phyloP scores from a whole-genome alignment of 2,888 invertebrate species.

The Gymnoscelis rufifasciata region DNA sequence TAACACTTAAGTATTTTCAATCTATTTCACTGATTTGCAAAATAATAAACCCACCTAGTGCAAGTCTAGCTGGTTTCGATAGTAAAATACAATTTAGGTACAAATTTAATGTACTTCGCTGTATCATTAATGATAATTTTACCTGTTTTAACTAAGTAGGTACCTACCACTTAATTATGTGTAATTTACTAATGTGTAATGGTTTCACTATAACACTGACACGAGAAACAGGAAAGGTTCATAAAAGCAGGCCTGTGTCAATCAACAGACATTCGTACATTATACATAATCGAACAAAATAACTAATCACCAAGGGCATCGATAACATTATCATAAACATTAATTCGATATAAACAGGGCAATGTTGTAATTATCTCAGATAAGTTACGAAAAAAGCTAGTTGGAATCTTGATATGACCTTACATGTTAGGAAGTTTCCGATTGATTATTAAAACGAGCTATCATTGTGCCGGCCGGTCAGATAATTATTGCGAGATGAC shows the following conservation, averaged over 20 bases:
- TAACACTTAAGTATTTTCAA: no score
- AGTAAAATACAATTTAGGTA: no score
- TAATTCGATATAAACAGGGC: constrained; percentile 31
- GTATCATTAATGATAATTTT: no score
- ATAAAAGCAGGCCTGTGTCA: constrained; percentile 11
- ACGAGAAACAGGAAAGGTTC: constrained; percentile 27
- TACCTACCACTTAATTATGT: no score
- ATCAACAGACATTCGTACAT: constrained; percentile 21
- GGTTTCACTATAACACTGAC: constrained; percentile 23
- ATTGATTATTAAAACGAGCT: constrained; percentile 36
- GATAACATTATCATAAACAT: constrained; percentile 39
- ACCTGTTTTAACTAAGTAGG: no score
- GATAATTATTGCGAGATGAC: background rate
- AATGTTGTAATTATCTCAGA: constrained; percentile 26
- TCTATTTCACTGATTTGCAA: no score
- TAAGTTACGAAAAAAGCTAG: constrained; percentile 18
- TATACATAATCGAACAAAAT: constrained; percentile 20
- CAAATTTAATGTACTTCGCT: no score
- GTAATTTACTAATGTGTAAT: no score
- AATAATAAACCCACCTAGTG: constrained; percentile 4
- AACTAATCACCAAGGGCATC: constrained; percentile 39
- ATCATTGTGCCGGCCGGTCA: background rate
- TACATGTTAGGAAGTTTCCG: constrained; percentile 14
- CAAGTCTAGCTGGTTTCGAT: no score
- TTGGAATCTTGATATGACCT: constrained; percentile 19